Base-by-base conservation (phyloP, 2,888 invertebrate genomes). In the Xylota sylvarum region DNA sequence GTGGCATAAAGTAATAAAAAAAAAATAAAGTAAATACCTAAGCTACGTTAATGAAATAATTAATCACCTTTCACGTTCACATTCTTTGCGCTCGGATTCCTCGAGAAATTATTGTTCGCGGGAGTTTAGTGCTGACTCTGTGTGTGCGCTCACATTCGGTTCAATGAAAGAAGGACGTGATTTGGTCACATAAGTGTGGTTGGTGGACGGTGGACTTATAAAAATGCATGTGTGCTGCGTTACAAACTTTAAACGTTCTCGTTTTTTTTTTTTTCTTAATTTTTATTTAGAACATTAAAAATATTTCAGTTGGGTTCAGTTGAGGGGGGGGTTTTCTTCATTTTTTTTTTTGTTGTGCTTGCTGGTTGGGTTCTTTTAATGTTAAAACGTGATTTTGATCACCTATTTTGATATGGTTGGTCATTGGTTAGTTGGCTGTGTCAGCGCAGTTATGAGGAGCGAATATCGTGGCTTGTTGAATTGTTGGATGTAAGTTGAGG, bases 31-130 rank as follows among this genome's bases (percentile, higher is more conserved):
- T 60, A 84, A 74, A 84, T 84, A 72, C 70, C 70, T 60, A 52
- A 85, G 85, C 64, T 85, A 85, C 85, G 85, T 85, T 85, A 85
- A 85, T 85, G 85, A 85, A 85, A 85, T 85, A 85, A 85, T 85
- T 85, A 85, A 85, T 85, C 85, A 85, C 85, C 85, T 85, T 85
- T 85, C 85, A 85, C 85, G 76, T 76, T 58, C 67, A 70, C 85
- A 85, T 85, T 76, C 81, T 81, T 76, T 70, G 81, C 65, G 81
- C 46, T 81, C 58, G 60, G 81, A 85, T 81, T 85, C 85, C 76
- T 81, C 76, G 30, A 81, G 85, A 72, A 81, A 81, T 85, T 85
- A 85, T 81, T 81, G 81, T 76, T 80, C 84, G 70, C 84, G 80
- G 70, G 74, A 70, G 84, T 76, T 70, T 70, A 60, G 43, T 80